Evolutionary conservation across 2,797 vertebrate species (phyloP), one percentile per base, ranked within the genome.

Genomic region (Cottoperca gobio): DNA sequence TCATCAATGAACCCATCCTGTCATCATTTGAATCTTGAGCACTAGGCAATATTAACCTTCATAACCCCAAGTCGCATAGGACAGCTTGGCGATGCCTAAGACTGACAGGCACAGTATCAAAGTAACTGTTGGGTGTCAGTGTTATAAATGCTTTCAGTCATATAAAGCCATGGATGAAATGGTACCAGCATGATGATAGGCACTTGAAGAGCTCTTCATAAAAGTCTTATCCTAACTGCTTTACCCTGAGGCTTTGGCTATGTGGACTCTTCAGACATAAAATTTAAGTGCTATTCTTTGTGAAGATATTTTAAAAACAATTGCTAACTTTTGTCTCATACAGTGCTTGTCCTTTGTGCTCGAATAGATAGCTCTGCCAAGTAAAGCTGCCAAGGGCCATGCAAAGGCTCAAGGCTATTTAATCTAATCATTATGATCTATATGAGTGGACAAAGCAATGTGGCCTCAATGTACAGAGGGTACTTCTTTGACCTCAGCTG

Each of bases 71-170:
- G 88, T 86, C 31, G 57, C 83, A 45, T 67, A 73, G 73, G 88
- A 89, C 87, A 86, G 86, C 84, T 87, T 72, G 76, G 88, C 89
- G 75, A 87, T 81, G 86, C 84, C 88, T 86, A 70, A 89, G 90
- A 93, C 88, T 92, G 92, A 89, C 82, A 93, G 86, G 90, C 91
- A 89, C 85, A 78, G 90, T 92, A 91, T 92, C 86, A 82, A 86
- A 92, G 84, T 91, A 92, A 93, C 88, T 92, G 90, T 89, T 89
- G 88, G 78, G 82, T 90, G 91, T 94, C 93, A 93, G 78, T 90
- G 89, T 92, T 93, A 91, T 94, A 93, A 94, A 93, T 84, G 88
- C 86, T 86, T 91, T 92, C 81, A 86, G 87, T 91, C 88, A 85
- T 85, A 92, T 93, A 89, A 87, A 93, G 86, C 86, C 68, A 78